These are phyloP conservation scores for Seira ritae DNA, from an alignment of 2,888 invertebrate genomes.

Conservation along the genomic window DNA sequence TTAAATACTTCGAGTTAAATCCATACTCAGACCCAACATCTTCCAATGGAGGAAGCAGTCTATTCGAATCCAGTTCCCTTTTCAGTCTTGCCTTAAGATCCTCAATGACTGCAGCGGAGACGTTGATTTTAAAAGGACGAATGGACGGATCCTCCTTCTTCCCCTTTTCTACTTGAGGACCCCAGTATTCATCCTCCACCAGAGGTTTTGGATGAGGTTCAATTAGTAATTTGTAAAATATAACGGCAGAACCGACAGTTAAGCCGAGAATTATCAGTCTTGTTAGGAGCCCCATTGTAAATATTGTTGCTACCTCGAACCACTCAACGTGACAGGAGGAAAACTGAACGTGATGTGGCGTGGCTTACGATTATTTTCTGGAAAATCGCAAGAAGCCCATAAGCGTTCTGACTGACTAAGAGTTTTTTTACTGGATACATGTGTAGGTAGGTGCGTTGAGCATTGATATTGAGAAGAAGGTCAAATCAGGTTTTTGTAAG, in stretches of 20 bases:
- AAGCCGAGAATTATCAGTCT: neutral
- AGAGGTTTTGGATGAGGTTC: constrained; percentile 26
- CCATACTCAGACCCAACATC: constrained; percentile 87
- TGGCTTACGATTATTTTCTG: too few relatives aligned
- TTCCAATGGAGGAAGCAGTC: constrained; percentile 75
- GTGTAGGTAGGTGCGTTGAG: too few relatives aligned
- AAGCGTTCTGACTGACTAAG: too few relatives aligned
- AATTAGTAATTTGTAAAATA: neutral
- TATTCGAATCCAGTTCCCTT: constrained; percentile 77
- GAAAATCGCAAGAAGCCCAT: too few relatives aligned
- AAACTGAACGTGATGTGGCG: too few relatives aligned
- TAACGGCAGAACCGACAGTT: neutral
- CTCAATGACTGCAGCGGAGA: constrained; percentile 79
- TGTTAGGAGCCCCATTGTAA: neutral
- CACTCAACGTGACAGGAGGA: neutral
- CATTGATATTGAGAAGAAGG: too few relatives aligned
- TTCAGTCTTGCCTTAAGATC: constrained; percentile 80
- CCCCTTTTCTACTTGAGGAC: neutral
- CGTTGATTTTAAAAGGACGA: constrained; percentile 80
- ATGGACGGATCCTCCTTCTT: constrained; percentile 25
- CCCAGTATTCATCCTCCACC: constrained; percentile 49
- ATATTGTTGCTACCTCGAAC: neutral
- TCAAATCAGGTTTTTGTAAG: too few relatives aligned
- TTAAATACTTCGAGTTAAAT: constrained; percentile 83
- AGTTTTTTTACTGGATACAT: too few relatives aligned